These are phyloP conservation scores for Sebastiscus albofasciatus DNA, from an alignment of 2,797 vertebrate species.

Conservation along the genomic window DNA sequence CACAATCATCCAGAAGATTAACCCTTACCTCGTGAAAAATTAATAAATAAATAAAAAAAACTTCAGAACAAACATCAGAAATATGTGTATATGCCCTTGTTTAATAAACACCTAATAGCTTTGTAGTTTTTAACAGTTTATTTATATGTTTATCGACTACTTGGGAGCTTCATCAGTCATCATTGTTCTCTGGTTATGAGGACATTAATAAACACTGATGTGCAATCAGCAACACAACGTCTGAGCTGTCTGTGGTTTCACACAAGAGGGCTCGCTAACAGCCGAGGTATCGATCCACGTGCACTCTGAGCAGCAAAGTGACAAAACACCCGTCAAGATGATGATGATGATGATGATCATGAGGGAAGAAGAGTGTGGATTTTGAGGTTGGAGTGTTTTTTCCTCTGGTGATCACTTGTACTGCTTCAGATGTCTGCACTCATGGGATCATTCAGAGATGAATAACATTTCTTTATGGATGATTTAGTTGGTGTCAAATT, in stretches of 20 bases:
- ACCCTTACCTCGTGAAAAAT: neutral
- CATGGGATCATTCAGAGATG: neutral
- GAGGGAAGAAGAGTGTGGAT: conserved; percentile 4
- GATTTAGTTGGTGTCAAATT: neutral
- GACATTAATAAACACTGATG: conserved; percentile 55
- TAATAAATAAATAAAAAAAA: neutral
- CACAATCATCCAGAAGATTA: neutral
- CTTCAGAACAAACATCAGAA: neutral
- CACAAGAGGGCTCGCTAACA: conserved; percentile 49
- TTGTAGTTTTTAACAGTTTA: neutral
- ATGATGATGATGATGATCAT: conserved; percentile 19
- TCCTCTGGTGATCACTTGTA: conserved; percentile 16
- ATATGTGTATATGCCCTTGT: neutral
- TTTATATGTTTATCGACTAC: neutral
- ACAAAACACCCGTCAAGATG: conserved; percentile 62
- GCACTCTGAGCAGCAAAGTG: conserved; percentile 55
- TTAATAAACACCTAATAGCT: neutral
- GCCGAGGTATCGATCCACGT: conserved; percentile 51
- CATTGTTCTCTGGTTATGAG: conserved; percentile 3
- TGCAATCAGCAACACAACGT: conserved; percentile 40
- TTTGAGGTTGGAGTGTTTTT: conserved; percentile 14
- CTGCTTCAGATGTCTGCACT: neutral
- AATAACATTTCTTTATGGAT: neutral
- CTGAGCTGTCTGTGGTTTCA: conserved; percentile 71
- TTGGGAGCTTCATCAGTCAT: conserved; percentile 2